Evolutionary conservation across 2,888 invertebrate genomes (phyloP).

Genomic region (Coelinius sp.): DNA sequence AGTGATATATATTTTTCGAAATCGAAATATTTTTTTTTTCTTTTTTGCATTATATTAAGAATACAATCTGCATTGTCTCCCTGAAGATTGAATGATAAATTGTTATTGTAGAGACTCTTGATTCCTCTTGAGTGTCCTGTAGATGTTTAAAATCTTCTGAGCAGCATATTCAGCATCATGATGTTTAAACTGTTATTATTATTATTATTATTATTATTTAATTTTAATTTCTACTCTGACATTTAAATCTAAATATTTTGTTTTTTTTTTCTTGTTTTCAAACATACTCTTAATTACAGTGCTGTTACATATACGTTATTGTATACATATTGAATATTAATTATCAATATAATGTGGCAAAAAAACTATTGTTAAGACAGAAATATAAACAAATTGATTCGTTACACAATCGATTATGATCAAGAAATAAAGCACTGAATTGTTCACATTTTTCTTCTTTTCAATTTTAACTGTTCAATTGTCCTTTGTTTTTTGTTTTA

Average conservation of each 20-base stretch:
- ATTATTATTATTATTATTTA: constrained; percentile 21
- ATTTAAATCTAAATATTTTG: constrained; percentile 32
- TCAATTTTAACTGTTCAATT: not conserved
- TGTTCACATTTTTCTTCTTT: constrained; percentile 14
- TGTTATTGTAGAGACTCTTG: constrained; percentile 51
- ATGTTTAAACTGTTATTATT: constrained; percentile 19
- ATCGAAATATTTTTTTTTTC: constrained; percentile 58
- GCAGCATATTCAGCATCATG: constrained; percentile 9
- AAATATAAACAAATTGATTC: constrained; percentile 40
- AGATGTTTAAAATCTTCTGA: constrained; percentile 29
- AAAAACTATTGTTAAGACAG: constrained; percentile 41
- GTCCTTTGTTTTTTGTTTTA: not conserved
- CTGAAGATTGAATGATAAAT: constrained; percentile 54
- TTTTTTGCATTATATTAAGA: constrained; percentile 61
- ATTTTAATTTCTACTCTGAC: constrained; percentile 31
- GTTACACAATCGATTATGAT: constrained; percentile 39
- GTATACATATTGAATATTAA: constrained; percentile 51
- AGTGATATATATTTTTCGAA: constrained; percentile 63
- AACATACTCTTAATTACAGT: constrained; percentile 52
- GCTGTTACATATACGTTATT: constrained; percentile 53
- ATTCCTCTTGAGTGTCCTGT: constrained; percentile 51
- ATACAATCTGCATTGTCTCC: constrained; percentile 65
- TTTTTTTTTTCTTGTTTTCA: no score
- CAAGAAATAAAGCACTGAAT: constrained; percentile 30
- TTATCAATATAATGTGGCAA: constrained; percentile 50